These are phyloP conservation scores for Cataglyphis cursor DNA, from an alignment of 2,888 invertebrate genomes.

Conservation along the genomic window DNA sequence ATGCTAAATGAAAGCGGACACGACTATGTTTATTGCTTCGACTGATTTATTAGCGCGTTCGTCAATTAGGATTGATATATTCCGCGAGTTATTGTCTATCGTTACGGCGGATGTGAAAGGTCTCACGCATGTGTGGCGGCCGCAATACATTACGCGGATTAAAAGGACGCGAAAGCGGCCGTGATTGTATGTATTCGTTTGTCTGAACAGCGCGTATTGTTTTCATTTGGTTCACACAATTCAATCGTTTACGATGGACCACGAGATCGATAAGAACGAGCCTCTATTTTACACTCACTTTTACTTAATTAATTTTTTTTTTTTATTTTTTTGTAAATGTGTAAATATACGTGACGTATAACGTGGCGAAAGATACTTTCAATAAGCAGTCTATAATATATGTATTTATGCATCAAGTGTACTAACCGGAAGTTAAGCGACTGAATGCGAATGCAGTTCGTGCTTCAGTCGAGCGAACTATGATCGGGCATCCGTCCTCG, in stretches of 20 bases:
- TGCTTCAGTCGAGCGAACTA: slow-evolving; percentile 31
- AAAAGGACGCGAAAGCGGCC: slow-evolving; percentile 27
- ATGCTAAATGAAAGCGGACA: slow-evolving; percentile 44
- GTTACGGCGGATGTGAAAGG: slow-evolving; percentile 33
- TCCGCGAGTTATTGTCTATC: slow-evolving; percentile 43
- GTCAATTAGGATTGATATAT: slow-evolving; percentile 54
- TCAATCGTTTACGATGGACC: neutral
- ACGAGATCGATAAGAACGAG: neutral
- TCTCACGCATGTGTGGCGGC: slow-evolving; percentile 10
- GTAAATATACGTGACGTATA: neutral
- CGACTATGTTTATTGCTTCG: slow-evolving; percentile 38
- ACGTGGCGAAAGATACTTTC: neutral
- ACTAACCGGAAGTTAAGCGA: slow-evolving; percentile 4
- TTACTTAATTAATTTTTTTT: no score
- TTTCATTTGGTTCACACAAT: neutral
- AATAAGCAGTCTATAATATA: neutral
- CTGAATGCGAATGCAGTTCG: slow-evolving; percentile 7
- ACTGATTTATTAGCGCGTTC: slow-evolving; percentile 40
- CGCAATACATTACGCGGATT: neutral
- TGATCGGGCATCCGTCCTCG: slow-evolving; percentile 42
- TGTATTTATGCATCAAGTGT: slow-evolving; percentile 1
- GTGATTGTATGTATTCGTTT: neutral
- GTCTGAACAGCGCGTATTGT: neutral
- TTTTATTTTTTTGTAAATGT: neutral
- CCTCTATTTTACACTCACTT: neutral